phyloP scores from a whole-genome alignment of 2,113 vertebrate species.

The Prionailurus viverrinus region DNA sequence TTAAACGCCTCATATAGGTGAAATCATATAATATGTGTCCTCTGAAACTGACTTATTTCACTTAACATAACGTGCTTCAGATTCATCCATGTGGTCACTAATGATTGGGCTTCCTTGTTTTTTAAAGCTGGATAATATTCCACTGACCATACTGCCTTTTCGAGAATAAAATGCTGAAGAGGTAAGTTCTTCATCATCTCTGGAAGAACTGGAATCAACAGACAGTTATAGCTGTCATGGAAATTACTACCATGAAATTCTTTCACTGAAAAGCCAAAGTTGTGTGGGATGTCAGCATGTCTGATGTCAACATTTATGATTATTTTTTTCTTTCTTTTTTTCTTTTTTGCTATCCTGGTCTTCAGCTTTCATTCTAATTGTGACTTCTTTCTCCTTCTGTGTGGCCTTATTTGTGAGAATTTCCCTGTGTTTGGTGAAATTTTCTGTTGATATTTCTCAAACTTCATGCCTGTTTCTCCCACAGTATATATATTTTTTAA shows the following conservation, averaged over 20 bases:
- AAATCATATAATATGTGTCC: background rate
- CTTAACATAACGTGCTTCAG: background rate
- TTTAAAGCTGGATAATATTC: background rate
- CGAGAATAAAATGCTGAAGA: constrained; percentile 92
- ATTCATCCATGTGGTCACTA: background rate
- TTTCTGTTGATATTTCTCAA: constrained; percentile 89
- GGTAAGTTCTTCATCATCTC: constrained; percentile 92
- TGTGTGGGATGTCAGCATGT: constrained; percentile 91
- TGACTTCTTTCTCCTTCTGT: constrained; percentile 91
- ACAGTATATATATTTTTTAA: no score
- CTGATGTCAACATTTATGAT: constrained; percentile 93
- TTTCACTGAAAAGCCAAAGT: constrained; percentile 94
- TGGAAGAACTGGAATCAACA: constrained; percentile 92
- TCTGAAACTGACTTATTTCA: background rate
- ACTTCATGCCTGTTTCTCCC: constrained; percentile 94
- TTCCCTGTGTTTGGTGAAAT: constrained; percentile 91
- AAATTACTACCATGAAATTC: constrained; percentile 94
- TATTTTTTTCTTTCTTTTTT: constrained; percentile 88
- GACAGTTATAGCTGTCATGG: constrained; percentile 93
- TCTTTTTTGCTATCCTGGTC: constrained; percentile 90
- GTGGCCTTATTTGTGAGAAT: constrained; percentile 89
- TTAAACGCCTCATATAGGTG: background rate
- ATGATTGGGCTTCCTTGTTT: background rate
- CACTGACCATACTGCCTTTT: constrained; percentile 79
- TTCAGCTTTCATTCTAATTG: constrained; percentile 93